A percentile compares a stretch with the other conserved stretches of the same genome.
Conservation (phyloP, 2,797 vertebrate genomes). For the Sebastes hubbsi region DNA sequence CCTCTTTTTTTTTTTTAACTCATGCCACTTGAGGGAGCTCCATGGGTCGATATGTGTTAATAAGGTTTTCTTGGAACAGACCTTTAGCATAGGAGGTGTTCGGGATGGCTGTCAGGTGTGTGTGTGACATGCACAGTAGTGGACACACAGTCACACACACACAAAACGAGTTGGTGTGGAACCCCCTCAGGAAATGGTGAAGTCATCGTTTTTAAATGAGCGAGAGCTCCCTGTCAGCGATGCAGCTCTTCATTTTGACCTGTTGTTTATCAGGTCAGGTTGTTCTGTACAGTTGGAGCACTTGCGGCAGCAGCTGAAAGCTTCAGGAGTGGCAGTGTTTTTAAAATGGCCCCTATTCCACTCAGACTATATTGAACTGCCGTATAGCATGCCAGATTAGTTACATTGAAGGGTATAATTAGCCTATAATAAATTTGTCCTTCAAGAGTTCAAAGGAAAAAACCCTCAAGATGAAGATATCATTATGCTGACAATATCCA, state of each 20-base stretch:
- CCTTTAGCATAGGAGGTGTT: neutral
- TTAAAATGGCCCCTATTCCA: conserved; percentile 25
- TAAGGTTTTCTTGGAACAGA: conserved; percentile 28
- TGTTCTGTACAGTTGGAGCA: neutral
- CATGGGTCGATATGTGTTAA: conserved; percentile 48
- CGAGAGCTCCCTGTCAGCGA: conserved; percentile 9
- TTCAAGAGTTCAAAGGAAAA: neutral
- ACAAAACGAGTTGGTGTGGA: neutral
- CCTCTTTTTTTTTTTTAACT: conserved; percentile 3
- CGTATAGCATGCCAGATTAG: neutral
- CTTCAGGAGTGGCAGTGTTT: neutral
- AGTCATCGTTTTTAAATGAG: conserved; percentile 39
- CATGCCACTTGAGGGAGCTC: conserved; percentile 28
- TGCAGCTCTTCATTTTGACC: conserved; percentile 30
- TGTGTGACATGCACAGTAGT: neutral
- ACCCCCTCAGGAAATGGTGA: conserved; percentile 12
- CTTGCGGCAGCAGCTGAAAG: conserved; percentile 9
- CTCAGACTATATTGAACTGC: neutral
- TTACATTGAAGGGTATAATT: neutral
- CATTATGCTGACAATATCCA: neutral
- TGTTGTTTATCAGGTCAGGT: conserved; percentile 40
- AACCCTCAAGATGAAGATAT: neutral
- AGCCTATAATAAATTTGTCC: conserved; percentile 1
- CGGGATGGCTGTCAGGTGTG: neutral
- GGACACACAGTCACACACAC: neutral